Conservation (phyloP, 2,888 invertebrate genomes). For the Macrosiphum euphorbiae region DNA sequence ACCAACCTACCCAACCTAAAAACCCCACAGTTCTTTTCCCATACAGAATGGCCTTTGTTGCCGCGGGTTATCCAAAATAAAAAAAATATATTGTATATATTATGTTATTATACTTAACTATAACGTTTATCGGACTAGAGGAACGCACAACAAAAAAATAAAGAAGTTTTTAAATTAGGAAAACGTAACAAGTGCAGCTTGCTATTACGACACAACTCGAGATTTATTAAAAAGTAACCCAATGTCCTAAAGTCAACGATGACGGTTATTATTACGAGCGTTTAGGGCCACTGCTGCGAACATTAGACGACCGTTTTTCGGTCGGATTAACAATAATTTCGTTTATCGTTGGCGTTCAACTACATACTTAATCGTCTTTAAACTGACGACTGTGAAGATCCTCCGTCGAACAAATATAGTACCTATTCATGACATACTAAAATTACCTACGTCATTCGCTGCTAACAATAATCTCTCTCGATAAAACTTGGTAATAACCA, state of each 20-base stretch:
- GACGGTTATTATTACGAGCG: background rate
- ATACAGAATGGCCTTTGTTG: too few relatives aligned
- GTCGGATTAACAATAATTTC: conserved; percentile 4
- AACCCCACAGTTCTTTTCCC: too few relatives aligned
- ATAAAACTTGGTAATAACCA: too few relatives aligned
- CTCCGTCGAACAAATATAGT: background rate
- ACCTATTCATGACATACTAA: background rate
- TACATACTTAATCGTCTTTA: background rate
- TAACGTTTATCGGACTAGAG: background rate
- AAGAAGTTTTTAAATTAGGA: background rate
- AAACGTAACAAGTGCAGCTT: background rate
- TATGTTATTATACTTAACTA: background rate
- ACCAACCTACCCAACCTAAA: too few relatives aligned
- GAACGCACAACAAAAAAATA: background rate
- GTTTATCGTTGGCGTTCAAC: background rate
- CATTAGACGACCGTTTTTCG: background rate
- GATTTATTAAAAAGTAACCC: background rate
- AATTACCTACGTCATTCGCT: background rate
- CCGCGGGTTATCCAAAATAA: too few relatives aligned
- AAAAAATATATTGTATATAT: too few relatives aligned
- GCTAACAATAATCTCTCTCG: background rate
- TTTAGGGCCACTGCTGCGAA: background rate
- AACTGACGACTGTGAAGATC: background rate
- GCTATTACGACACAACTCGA: background rate
- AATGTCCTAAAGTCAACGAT: background rate